phyloP scores from a whole-genome alignment of 2,113 vertebrate species.

The Rattus rattus region DNA sequence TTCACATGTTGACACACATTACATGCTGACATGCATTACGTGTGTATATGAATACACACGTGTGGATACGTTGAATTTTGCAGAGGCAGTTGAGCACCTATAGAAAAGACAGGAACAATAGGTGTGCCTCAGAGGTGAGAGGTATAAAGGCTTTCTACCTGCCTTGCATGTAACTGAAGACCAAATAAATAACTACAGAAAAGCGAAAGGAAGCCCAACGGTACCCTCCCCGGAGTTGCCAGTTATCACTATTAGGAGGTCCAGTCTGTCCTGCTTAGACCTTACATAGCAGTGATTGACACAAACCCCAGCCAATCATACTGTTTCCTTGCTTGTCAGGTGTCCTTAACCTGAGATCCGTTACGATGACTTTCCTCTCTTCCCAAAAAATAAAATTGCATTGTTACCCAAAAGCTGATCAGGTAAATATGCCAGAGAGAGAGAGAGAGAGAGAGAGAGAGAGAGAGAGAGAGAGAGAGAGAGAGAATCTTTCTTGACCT shows the following conservation, averaged over 20 bases:
- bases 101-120: slow-evolving; percentile 74
- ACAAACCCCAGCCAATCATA: slow-evolving; percentile 78
- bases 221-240: slow-evolving; percentile 66
- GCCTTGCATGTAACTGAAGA: slow-evolving; percentile 81
- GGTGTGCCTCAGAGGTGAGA: slow-evolving; percentile 78
- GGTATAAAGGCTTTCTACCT: slow-evolving; percentile 82
- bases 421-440: slow-evolving; percentile 84
- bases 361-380: slow-evolving; percentile 67
- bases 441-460: not conserved
- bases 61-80: slow-evolving; percentile 70
- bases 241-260: slow-evolving; percentile 81
- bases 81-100: slow-evolving; percentile 55
- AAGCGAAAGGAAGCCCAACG: slow-evolving; percentile 66
- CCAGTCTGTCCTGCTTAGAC: slow-evolving; percentile 63
- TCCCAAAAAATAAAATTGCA: slow-evolving; percentile 75
- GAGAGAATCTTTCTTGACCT: slow-evolving; percentile 84
- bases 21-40: slow-evolving; percentile 52
- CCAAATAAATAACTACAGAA: slow-evolving; percentile 78
- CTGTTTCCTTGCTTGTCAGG: slow-evolving; percentile 79
- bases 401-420: slow-evolving; percentile 87
- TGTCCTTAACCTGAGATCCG: slow-evolving; percentile 82
- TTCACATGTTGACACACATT: slow-evolving; percentile 61
- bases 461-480: too few species aligned
- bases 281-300: slow-evolving; percentile 81
- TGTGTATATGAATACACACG: not conserved